Evolutionary conservation across 2,113 vertebrate species (phyloP), one percentile per base, ranked within the genome.

Genomic region (Phoenicopterus ruber): DNA sequence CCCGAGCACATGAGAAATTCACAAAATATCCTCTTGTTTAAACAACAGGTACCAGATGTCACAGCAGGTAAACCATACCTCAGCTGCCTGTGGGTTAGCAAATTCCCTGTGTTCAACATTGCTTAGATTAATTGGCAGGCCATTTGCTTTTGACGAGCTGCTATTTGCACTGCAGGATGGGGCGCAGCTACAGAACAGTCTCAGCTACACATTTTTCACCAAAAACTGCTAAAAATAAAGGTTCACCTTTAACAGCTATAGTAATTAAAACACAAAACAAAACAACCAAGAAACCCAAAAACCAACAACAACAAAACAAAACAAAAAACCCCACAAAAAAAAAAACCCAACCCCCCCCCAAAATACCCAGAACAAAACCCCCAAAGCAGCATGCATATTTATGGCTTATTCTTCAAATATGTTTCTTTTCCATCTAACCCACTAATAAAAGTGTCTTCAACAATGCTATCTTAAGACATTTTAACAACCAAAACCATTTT

Each of bases 81-180:
- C 72, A 87, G 49, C 74, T 97, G 92, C 38, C 82, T 79, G 40
- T 80, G 66, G 28, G 24, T 90, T 92, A 87, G 76, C 73, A 91
- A 88, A 96, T 93, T 86, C 85, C 74, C 79, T 66, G 17, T 69
- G 78, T 90, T 96, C 85, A 88, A 32, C 42, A 67, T 66, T 83
- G 61, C 67, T 93, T 85, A 95, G 82, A 97, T 86, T 96, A 96
- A 94, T 84, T 93, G 73, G 54, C 88, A 96, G 46, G 29, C 36
- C 46, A 32, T 92, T 93, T 91, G 59, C 26, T 95, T 91, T 66
- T 78, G 76, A 88, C 0, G 0, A 81, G 87, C 36, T 89, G 67
- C 52, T 93, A 87, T 94, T 94, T 94, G 38, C 76, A 84, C 76
- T 63, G 46, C 44, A 89, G 62, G 85, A 88, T 73, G 86, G 42